Conservation (phyloP, 2,797 vertebrate genomes). For the Serranus cabrilla region DNA sequence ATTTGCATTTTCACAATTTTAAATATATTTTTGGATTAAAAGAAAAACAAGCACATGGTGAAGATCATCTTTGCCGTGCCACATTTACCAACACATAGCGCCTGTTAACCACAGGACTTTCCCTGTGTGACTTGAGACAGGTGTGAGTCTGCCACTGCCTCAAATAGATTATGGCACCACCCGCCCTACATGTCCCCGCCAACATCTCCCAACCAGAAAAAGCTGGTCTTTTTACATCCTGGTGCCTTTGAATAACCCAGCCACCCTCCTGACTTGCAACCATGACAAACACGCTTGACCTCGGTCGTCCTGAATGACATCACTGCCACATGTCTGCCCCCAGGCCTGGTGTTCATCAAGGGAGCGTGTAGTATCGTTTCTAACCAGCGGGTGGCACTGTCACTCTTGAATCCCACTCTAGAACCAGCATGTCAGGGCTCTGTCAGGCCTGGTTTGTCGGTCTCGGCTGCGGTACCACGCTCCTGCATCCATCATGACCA, state of each 20-base stretch:
- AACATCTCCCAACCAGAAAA: conserved; percentile 41
- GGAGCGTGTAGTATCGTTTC: conserved; percentile 31
- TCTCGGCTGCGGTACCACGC: conserved; percentile 33
- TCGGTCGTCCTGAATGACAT: conserved; percentile 54
- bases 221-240: conserved; percentile 43
- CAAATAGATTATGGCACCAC: conserved; percentile 69
- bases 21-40: too few species aligned
- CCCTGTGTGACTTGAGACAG: conserved; percentile 60
- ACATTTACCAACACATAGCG: not conserved
- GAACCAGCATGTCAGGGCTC: conserved; percentile 2
- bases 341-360: not conserved
- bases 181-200: not conserved
- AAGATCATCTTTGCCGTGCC: not conserved
- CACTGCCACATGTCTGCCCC: conserved; percentile 34
- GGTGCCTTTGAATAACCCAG: conserved; percentile 51
- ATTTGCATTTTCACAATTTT: too few species aligned
- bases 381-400: conserved; percentile 73
- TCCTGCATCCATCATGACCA: conserved; percentile 53
- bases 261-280: conserved; percentile 16
- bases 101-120: conserved; percentile 17
- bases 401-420: conserved; percentile 43
- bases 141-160: conserved; percentile 57
- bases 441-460: conserved; percentile 43
- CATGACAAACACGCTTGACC: conserved; percentile 60
- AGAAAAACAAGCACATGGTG: too few species aligned